Conservation (phyloP, 2,888 invertebrate genomes). For the Orgyia antiqua region DNA sequence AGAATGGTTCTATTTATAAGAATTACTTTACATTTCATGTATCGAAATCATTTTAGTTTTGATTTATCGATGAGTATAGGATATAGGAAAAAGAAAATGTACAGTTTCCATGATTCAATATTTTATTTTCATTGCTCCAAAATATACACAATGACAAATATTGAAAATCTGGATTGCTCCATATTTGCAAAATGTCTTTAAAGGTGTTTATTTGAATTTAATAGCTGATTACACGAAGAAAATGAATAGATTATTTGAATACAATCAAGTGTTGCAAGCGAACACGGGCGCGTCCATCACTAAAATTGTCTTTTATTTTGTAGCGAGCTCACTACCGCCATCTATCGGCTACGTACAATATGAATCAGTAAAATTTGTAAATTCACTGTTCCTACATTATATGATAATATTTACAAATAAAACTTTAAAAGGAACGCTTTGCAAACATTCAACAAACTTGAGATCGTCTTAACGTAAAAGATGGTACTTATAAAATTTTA, state of each 20-base stretch:
- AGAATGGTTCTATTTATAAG: no score
- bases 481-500: constrained; percentile 72
- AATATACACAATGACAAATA: constrained; percentile 76
- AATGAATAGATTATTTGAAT: constrained; percentile 65
- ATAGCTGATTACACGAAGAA: constrained; percentile 73
- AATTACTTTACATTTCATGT: no score
- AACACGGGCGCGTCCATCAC: constrained; percentile 37
- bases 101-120: constrained; percentile 73
- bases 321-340: constrained; percentile 32
- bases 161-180: constrained; percentile 61
- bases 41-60: no score
- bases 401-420: constrained; percentile 76
- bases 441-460: constrained; percentile 78
- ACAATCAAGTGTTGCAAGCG: constrained; percentile 50
- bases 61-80: no score
- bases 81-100: no score
- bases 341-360: constrained; percentile 51
- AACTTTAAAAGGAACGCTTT: constrained; percentile 78
- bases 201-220: constrained; percentile 63
- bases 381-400: constrained; percentile 71
- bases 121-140: constrained; percentile 76
- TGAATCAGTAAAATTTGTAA: constrained; percentile 66
- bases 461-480: constrained; percentile 77
- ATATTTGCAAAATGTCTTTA: constrained; percentile 67
- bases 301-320: constrained; percentile 46